Conservation (phyloP, 2,888 invertebrate genomes). For the Dasypogon diadema region DNA sequence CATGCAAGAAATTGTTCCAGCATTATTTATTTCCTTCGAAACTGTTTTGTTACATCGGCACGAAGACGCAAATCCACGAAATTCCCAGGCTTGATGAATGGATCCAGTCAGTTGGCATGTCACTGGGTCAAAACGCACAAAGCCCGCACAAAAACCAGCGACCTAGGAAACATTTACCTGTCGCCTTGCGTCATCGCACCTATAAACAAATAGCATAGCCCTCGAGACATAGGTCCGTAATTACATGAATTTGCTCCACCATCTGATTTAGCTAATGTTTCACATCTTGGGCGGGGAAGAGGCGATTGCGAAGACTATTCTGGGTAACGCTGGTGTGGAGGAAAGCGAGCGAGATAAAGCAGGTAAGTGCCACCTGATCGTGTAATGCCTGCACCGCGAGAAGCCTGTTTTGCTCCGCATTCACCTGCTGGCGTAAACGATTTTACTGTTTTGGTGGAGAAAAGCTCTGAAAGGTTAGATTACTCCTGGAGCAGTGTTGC, state of each 20-base stretch:
- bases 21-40: too few species aligned
- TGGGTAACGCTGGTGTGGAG: background rate
- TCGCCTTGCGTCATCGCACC: background rate
- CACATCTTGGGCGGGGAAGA: background rate
- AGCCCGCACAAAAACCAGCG: background rate
- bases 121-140: too few species aligned
- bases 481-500: background rate
- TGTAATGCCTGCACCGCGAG: background rate
- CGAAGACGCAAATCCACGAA: background rate
- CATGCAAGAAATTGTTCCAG: too few species aligned
- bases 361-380: background rate
- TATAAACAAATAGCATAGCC: background rate
- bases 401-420: background rate
- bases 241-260: background rate
- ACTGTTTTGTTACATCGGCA: too few species aligned
- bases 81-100: background rate
- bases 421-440: background rate
- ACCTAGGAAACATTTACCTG: background rate
- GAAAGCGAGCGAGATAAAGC: background rate
- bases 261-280: background rate
- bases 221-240: background rate
- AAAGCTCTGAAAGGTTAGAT: background rate
- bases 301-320: background rate
- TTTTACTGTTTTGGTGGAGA: background rate
- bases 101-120: too few species aligned